Evolutionary conservation across 2,797 vertebrate genomes (phyloP), one percentile per base, ranked within the genome.

Genomic region (Mionectes olivaceus): DNA sequence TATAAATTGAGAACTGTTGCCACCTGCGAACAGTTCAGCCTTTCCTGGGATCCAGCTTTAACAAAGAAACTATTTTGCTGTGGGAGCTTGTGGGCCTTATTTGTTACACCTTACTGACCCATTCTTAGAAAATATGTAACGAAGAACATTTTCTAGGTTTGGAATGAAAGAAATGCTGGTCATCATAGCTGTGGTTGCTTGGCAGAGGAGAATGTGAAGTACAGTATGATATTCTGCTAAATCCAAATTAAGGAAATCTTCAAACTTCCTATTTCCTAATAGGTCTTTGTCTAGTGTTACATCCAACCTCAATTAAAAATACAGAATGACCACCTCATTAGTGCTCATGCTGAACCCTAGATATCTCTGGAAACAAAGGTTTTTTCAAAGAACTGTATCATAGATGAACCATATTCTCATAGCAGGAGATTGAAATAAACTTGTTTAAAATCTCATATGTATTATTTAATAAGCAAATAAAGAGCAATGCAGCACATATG

Each of bases 51-150:
- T 87, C 53, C 21, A 47, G 10, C 63, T 52, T 89, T 32, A 92
- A 83, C 61, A 90, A 94, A 94, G 56, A 43, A 81, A 24, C 25
- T 77, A 27, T 94, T 94, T 78, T 86, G 17, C 35, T 87, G 11
- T 50, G 43, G 46, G 22, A 67, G 8, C 28, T 47, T 28, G 22
- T 87, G 64, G 75, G 35, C 16, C 39, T 89, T 85, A 37, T 47
- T 79, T 85, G 8, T 83, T 65, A 78, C 50, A 94, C 56, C 84
- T 91, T 64, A 60, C 61, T 80, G 68, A 61, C 11, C 9, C 35
- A 23, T 59, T 25, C 28, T 52, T 84, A 19, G 63, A 49, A 84
- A 57, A 64, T 28, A 33, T 43, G 13, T 44, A 55, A 37, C 69
- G 65, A 81, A 65, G n/a, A 65, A 44, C 6, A 44, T 56, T 93